Conservation (phyloP, 1,140 invertebrate species). For the Aphaenogaster rudis region DNA sequence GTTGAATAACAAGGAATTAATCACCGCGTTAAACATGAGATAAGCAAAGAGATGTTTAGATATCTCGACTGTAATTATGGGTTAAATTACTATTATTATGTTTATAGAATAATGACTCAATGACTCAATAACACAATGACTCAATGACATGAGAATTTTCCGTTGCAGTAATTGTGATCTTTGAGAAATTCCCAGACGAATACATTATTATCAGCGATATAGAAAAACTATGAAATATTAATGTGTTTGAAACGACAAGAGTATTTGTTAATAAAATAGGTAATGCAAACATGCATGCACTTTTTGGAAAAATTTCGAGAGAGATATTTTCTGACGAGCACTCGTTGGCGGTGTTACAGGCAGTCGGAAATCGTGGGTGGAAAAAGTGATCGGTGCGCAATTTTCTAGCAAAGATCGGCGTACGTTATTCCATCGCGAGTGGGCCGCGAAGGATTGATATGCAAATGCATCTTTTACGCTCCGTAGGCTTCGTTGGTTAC, state of each 20-base stretch:
- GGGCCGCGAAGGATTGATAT: constrained; percentile 68
- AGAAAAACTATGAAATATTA: not conserved
- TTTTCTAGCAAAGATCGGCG: constrained; percentile 61
- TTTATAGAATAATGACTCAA: constrained; percentile 12
- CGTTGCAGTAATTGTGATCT: not conserved
- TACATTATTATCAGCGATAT: not conserved
- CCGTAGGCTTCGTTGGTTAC: constrained; percentile 12
- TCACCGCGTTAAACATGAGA: not conserved
- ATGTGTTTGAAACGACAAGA: not conserved
- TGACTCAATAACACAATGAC: not conserved
- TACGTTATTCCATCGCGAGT: constrained; percentile 56
- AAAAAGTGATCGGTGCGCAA: constrained; percentile 50
- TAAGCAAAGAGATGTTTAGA: constrained; percentile 16
- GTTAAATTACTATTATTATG: constrained; percentile 16
- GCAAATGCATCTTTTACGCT: constrained; percentile 66
- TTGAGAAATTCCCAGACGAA: not conserved
- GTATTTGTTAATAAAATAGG: not conserved
- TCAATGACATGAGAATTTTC: constrained; percentile 19
- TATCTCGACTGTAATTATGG: not conserved
- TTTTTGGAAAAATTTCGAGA: not conserved
- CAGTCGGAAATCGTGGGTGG: constrained; percentile 57
- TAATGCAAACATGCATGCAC: not conserved
- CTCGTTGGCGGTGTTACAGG: not conserved
- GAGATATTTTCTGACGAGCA: constrained; percentile 11
- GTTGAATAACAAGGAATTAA: not conserved